Evolutionary conservation across 2,113 vertebrate species (phyloP), one percentile per base, ranked within the genome.

Genomic region (Beaufortia kweichowensis): DNA sequence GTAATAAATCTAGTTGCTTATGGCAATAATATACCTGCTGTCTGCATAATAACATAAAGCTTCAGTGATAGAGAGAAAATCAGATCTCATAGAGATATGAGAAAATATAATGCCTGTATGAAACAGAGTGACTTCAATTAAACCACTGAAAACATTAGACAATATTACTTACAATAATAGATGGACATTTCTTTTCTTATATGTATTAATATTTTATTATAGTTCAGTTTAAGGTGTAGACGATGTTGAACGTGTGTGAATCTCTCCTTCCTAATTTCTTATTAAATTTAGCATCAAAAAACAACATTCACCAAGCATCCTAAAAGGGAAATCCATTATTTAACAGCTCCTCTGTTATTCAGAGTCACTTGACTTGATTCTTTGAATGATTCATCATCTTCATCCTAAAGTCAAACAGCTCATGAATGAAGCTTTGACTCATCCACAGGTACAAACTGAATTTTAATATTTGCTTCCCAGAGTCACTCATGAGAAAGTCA

Each of bases 31-130:
- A 62, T n/a, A 62, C 56, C 19, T 74, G 17, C 39, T 28, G 46
- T 77, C 12, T 65, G 62, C 59, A 46, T 64, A 33, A 77, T 81
- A 29, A 35, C 24, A 77, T 70, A 77, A 63, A 65, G 28, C 24
- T 35, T 61, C 29, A 3, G 60, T 62, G 28, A 39, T 43, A 23
- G 24, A 33, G 31, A 50, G 12, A 62, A 57, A 26, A 53, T n/a
- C 33, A 19, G 12, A 55, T 67, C 7, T 61, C 23, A 65, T 33
- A 24, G 15, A 53, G 61, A 66, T 14, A 11, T 28, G 4, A 35
- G 28, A 46, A 46, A 66, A 66, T 41, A 15, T 24, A 14, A 17
- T 15, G 7, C 19, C 48, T 21, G 9, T 21, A 19, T 33, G 29
- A 55, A 69, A 53, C 46, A 15, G 28, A 53, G 46, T n/a, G 19